Percentiles rank a stretch among this genome's conserved stretches.
phyloP scores from a whole-genome alignment of 1,140 invertebrate genomes.

The Zaprionus davidi region DNA sequence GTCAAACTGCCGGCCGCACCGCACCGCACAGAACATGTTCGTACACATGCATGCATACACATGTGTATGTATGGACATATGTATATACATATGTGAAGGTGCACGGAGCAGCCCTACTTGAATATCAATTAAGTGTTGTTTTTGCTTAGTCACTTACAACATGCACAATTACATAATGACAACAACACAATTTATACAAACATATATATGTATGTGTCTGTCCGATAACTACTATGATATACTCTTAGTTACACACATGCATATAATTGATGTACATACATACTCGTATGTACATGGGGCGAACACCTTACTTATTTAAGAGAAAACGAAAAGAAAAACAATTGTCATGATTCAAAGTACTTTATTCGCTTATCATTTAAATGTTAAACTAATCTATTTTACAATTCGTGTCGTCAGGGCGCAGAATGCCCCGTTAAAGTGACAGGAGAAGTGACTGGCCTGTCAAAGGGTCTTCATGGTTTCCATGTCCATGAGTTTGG shows the following conservation, averaged over 20 bases:
- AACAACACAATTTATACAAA: constrained; percentile 18
- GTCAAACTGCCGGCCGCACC: constrained; percentile 61
- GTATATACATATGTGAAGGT: background rate
- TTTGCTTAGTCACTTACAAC: constrained; percentile 59
- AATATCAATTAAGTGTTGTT: constrained; percentile 49
- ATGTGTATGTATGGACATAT: background rate
- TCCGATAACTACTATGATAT: background rate
- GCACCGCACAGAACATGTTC: background rate
- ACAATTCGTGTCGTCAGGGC: constrained; percentile 73
- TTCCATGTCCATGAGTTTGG: constrained; percentile 99
- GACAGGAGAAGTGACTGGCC: constrained; percentile 89
- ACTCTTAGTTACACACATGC: constrained; percentile 7
- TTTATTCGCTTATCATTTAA: constrained; percentile 46
- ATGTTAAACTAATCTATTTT: background rate
- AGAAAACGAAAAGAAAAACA: background rate
- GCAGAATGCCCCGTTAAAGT: constrained; percentile 87
- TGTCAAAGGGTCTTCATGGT: constrained; percentile 89
- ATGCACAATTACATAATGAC: constrained; percentile 65
- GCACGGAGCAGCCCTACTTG: constrained; percentile 25
- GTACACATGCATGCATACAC: background rate
- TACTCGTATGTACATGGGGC: background rate
- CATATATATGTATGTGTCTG: constrained; percentile 3
- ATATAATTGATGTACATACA: background rate
- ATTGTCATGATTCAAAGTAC: background rate
- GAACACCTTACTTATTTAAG: background rate